A percentile compares a stretch with the other conserved stretches of the same genome.
Evolutionary conservation across 2,888 invertebrate species (phyloP).

Genomic region (Barypeithes pellucidus): DNA sequence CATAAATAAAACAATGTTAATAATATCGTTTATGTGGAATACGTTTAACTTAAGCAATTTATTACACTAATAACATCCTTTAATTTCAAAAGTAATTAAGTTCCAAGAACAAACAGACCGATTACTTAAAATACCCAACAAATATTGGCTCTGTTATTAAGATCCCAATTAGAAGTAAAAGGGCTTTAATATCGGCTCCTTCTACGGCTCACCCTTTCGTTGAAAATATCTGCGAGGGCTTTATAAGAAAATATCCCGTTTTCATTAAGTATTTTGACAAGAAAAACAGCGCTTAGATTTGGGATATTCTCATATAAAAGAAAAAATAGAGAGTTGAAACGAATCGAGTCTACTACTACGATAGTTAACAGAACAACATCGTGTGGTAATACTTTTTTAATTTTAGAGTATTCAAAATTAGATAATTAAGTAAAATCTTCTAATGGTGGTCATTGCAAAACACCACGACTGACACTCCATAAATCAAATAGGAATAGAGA

Average conservation of each 20-base stretch:
- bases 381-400: too few species aligned
- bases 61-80: constrained; percentile 5
- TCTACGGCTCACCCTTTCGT: constrained; percentile 32
- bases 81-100: constrained; percentile 23
- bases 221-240: constrained; percentile 27
- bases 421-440: too few species aligned
- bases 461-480: too few species aligned
- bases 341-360: too few species aligned
- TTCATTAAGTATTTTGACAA: constrained; percentile 40
- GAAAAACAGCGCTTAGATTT: constrained; percentile 30
- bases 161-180: constrained; percentile 39
- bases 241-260: constrained; percentile 42
- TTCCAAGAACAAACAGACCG: constrained; percentile 31
- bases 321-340: too few species aligned
- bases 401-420: too few species aligned
- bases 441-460: too few species aligned
- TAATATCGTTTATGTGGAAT: not conserved
- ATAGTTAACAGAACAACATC: too few species aligned
- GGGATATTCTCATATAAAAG: constrained; percentile 7
- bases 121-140: constrained; percentile 45
- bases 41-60: not conserved
- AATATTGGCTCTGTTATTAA: constrained; percentile 46
- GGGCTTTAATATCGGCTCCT: constrained; percentile 41
- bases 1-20: not conserved
- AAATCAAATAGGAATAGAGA: too few species aligned